Evolutionary conservation across 2,113 vertebrate species (phyloP), one percentile per base, ranked within the genome.

Genomic region (Gadus macrocephalus): DNA sequence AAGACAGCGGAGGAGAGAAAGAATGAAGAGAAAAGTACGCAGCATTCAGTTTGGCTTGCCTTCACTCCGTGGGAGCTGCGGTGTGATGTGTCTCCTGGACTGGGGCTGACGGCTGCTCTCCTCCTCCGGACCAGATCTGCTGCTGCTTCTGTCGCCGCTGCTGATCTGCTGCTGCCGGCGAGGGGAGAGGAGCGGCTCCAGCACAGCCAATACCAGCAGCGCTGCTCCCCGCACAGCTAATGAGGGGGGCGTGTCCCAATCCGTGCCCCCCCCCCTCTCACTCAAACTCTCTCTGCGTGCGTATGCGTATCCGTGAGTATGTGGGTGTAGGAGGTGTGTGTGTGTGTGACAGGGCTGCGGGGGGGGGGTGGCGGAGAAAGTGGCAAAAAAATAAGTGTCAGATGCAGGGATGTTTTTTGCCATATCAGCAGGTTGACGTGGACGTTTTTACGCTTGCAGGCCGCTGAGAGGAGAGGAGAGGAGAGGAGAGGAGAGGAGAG

Each of bases 201-300:
- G 83, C 85, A 68, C 53, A 80, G 78, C 82, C 72, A 68, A 70
- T 77, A 68, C 74, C 69, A 83, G 79, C 74, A 72, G 72, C 81
- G 66, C 67, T 79, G 73, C 78, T 82, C 78, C 38, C 72, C 20
- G 81, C 84, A 83, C 80, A 71, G 72, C 86, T 78, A 77, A 84
- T 75, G 71, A 74, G 77, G 68, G 78, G 83, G 75, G 83, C n/a
- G 77, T 73, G 77, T 81, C 82, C 65, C 62, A 70, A 77, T 53
- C 49, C 42, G 58, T 5, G 53, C 28, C 11, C 53, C 49, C 11
- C 53, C 49, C 38, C n/a, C 55, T 64, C 63, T 17, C 25, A 55
- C 68, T 62, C 68, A 70, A 78, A 62, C 67, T 68, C 73, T 69
- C 62, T 71, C 71, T 83, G 71, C 1, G 58, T 35, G 68, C 20